Evolutionary conservation across 1,140 invertebrate genomes (phyloP), one percentile per base, ranked within the genome.

Genomic region (Pseudomyrmex pallidus): DNA sequence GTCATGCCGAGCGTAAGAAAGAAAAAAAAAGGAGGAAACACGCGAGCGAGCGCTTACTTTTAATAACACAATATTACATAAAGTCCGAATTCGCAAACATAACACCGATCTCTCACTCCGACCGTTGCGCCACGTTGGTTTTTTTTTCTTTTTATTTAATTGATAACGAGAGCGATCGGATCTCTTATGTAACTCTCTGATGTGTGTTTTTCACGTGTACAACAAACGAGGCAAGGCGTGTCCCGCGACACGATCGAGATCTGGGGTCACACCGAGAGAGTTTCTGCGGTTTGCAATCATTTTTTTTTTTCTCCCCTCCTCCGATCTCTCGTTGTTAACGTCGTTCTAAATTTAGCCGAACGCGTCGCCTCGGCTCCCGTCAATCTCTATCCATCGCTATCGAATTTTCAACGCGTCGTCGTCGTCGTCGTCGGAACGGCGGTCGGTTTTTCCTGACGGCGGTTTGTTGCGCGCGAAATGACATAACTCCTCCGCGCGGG

Each of bases 401-500:
- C 35, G 35, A 17, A 57, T 35, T 22, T 7, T 72, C 67, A 35
- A 35, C 35, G 48, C 4, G 9, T 46, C 9, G 8, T 54, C 13
- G 17, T 67, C 50, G 4, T 10, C 66, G 48, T 20, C 17, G 50
- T 54, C 8, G 50, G 4, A 13, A 64, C 62, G 2, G 17, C 46
- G 13, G 17, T 15, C 35, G 15, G n/a, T 44, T 9, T 74, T 50
- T 74, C 44, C 20, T 46, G 20, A 46, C 3, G 20, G 22, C 48
- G 22, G 13, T 68, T 15, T 52, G 66, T 48, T 9, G 25, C 64
- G 52, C 15, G 54, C 54, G 63, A 59, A 50, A 35, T 80, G 76
- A 80, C 76, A 78, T 78, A 80, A 80, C 44, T 35, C 13, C 7
- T 74, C 66, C 46, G n/a, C 52, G 52, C 57, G 7, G 59, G 74